Conservation (phyloP, 2,888 invertebrate genomes). For the Globia sparganii region DNA sequence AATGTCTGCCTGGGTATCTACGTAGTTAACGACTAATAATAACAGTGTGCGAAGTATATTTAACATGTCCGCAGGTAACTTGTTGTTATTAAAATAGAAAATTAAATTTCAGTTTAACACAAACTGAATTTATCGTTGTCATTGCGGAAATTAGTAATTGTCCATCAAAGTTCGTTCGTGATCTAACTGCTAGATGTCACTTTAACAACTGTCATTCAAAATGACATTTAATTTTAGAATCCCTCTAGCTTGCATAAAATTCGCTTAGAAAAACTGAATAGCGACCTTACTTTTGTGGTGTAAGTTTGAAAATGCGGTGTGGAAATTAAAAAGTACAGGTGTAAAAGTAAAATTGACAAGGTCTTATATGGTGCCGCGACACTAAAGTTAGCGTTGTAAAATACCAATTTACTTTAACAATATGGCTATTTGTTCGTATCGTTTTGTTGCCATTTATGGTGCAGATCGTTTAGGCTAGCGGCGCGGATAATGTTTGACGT, state of each 20-base stretch:
- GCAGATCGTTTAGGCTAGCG: constrained; percentile 83
- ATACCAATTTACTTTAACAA: constrained; percentile 89
- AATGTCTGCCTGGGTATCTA: background rate
- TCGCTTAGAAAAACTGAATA: constrained; percentile 5
- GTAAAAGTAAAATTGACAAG: constrained; percentile 66
- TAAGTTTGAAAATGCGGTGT: constrained; percentile 65
- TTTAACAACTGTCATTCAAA: constrained; percentile 80
- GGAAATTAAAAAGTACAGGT: constrained; percentile 24
- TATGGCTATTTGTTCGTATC: constrained; percentile 86
- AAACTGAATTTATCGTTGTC: constrained; percentile 40
- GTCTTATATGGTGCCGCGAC: constrained; percentile 81
- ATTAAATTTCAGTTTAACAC: constrained; percentile 32
- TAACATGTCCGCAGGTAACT: background rate
- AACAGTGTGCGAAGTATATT: background rate
- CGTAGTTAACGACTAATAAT: constrained; percentile 7
- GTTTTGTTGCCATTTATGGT: constrained; percentile 85
- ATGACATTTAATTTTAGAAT: constrained; percentile 82
- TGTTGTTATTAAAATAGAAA: constrained; percentile 16
- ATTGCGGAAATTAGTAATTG: constrained; percentile 16
- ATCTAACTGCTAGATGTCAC: constrained; percentile 80
- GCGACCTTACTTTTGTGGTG: background rate
- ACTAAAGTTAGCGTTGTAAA: constrained; percentile 86
- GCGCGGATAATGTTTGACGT: constrained; percentile 75
- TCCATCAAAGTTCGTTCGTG: constrained; percentile 63
- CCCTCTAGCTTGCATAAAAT: constrained; percentile 16